Conservation (phyloP, 1,140 invertebrate species). For the Papilio xuthus region DNA sequence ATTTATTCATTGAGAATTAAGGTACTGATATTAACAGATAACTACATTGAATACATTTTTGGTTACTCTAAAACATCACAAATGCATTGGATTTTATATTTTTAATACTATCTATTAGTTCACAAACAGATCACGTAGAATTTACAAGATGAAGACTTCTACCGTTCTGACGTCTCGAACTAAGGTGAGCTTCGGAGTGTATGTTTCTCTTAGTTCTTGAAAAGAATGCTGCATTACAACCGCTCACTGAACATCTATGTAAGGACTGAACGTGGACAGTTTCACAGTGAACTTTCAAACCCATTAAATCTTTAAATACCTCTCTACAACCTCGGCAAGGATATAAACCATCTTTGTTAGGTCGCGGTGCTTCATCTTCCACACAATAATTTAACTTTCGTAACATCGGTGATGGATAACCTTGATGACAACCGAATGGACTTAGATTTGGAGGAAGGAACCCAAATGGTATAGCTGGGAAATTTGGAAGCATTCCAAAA, state of each 20-base stretch:
- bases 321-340: slow-evolving; percentile 86
- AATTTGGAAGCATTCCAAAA: slow-evolving; percentile 79
- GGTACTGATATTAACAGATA: slow-evolving; percentile 60
- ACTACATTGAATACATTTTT: slow-evolving; percentile 55
- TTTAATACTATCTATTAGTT: slow-evolving; percentile 42
- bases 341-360: slow-evolving; percentile 84
- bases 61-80: slow-evolving; percentile 70
- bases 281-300: slow-evolving; percentile 85
- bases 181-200: slow-evolving; percentile 83
- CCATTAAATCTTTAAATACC: slow-evolving; percentile 82
- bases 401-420: slow-evolving; percentile 59
- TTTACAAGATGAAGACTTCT: slow-evolving; percentile 54
- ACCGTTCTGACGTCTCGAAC: slow-evolving; percentile 65
- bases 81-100: slow-evolving; percentile 65
- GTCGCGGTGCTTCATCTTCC: slow-evolving; percentile 82
- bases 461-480: slow-evolving; percentile 74
- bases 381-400: slow-evolving; percentile 78
- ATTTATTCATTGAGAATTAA: slow-evolving; percentile 60
- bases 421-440: slow-evolving; percentile 64
- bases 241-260: slow-evolving; percentile 85
- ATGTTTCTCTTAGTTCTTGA: slow-evolving; percentile 86
- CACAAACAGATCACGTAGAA: slow-evolving; percentile 61
- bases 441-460: slow-evolving; percentile 73
- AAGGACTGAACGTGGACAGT: slow-evolving; percentile 85
- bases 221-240: slow-evolving; percentile 88